Evolutionary conservation across 1,140 invertebrate genomes (phyloP).

Genomic region (Pogonomyrmex barbatus): DNA sequence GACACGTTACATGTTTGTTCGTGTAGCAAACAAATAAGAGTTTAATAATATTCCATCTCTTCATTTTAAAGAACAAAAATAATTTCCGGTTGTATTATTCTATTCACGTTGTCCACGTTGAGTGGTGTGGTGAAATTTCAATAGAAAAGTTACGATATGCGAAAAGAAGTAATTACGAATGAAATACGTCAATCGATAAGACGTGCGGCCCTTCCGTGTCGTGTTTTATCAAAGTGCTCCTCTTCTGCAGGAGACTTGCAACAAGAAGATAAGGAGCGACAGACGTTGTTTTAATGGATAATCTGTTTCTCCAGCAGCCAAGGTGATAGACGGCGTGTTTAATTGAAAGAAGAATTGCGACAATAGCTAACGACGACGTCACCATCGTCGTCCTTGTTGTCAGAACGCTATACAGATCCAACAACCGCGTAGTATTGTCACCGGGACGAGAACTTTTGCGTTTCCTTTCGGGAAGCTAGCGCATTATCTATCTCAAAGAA

Average conservation of each 20-base stretch:
- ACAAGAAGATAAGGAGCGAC: conserved; percentile 39
- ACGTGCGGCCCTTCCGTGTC: neutral
- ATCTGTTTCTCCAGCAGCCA: conserved; percentile 40
- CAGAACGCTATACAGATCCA: neutral
- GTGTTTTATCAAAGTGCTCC: conserved; percentile 14
- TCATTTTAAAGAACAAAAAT: conserved; percentile 6
- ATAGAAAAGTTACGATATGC: neutral
- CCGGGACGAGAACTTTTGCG: conserved; percentile 42
- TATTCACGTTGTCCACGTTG: neutral
- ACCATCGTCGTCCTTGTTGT: neutral
- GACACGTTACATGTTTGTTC: neutral
- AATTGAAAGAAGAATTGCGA: conserved; percentile 61
- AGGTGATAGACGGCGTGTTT: conserved; percentile 50
- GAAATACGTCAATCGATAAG: conserved; percentile 40
- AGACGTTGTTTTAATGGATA: conserved; percentile 52
- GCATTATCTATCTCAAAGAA: conserved; percentile 69
- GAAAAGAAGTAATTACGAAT: conserved; percentile 21
- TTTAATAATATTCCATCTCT: conserved; percentile 9
- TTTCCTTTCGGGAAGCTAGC: conserved; percentile 20
- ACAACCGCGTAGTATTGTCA: conserved; percentile 41
- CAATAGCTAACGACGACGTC: conserved; percentile 34
- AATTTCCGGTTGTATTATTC: neutral
- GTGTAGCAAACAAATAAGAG: neutral
- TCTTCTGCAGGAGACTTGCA: neutral
- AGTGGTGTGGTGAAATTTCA: conserved; percentile 11